These are phyloP conservation scores for Clarias platycephalus DNA, from an alignment of 2,797 vertebrate genomes.

Conservation along the genomic window DNA sequence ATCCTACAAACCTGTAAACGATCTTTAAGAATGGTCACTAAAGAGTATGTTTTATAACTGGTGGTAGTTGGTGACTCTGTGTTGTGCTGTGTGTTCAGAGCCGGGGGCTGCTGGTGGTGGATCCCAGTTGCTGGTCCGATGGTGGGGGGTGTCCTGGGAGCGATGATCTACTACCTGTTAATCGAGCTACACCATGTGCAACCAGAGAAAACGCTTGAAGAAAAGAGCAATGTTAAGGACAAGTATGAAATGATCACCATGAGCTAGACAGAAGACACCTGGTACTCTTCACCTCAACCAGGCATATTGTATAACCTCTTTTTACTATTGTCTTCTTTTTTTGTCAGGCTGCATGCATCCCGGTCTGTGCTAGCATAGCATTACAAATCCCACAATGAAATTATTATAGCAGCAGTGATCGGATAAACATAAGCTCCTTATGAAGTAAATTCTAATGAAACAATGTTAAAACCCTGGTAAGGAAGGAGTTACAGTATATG, in stretches of 20 bases:
- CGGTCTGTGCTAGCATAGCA: neutral
- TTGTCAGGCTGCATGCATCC: neutral
- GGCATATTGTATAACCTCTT: slow-evolving; percentile 9
- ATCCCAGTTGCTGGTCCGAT: slow-evolving; percentile 89
- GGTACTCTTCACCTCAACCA: slow-evolving; percentile 19
- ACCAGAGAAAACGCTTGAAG: slow-evolving; percentile 61
- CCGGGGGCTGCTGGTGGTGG: slow-evolving; percentile 93
- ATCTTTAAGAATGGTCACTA: neutral
- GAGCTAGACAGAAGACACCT: slow-evolving; percentile 61
- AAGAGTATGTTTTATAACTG: neutral
- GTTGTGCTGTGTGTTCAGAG: slow-evolving; percentile 67
- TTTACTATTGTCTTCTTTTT: slow-evolving; percentile 24
- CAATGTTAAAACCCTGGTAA: neutral
- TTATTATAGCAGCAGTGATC: neutral
- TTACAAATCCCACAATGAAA: neutral
- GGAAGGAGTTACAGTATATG: neutral
- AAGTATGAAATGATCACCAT: slow-evolving; percentile 86
- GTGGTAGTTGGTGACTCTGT: neutral
- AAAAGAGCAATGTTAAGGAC: slow-evolving; percentile 71
- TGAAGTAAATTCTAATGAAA: neutral
- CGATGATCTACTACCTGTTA: slow-evolving; percentile 80
- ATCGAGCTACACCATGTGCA: slow-evolving; percentile 88
- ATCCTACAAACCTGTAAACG: neutral
- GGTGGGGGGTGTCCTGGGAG: slow-evolving; percentile 85
- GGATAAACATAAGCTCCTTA: neutral